phyloP scores from a whole-genome alignment of 2,888 invertebrate species.

The Nymphalis polychloros region DNA sequence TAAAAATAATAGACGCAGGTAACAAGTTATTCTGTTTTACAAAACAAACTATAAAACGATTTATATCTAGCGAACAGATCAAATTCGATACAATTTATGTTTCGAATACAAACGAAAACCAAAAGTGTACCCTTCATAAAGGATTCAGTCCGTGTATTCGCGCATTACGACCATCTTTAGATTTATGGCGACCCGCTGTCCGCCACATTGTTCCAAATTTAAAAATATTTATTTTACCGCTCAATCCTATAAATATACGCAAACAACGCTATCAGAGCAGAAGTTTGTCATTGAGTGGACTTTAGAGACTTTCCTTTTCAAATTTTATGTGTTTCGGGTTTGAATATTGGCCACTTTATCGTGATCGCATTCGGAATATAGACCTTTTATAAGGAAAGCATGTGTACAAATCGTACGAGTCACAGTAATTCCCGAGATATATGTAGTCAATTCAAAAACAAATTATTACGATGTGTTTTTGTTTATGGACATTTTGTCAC shows the following conservation, averaged over 20 bases:
- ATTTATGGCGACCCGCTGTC: slow-evolving; percentile 77
- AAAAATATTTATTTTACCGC: slow-evolving; percentile 72
- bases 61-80: slow-evolving; percentile 22
- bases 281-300: slow-evolving; percentile 51
- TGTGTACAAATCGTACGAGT: slow-evolving; percentile 22
- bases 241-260: slow-evolving; percentile 52
- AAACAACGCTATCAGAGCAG: slow-evolving; percentile 48
- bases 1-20: background rate
- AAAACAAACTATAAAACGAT: slow-evolving; percentile 18
- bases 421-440: no score
- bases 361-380: slow-evolving; percentile 36
- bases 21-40: background rate
- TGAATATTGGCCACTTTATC: slow-evolving; percentile 47
- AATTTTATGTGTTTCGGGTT: slow-evolving; percentile 55
- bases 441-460: no score
- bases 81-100: slow-evolving; percentile 51
- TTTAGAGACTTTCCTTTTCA: slow-evolving; percentile 53
- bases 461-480: no score
- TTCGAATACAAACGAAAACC: slow-evolving; percentile 54
- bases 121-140: slow-evolving; percentile 69
- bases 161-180: slow-evolving; percentile 76
- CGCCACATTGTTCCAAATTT: slow-evolving; percentile 78
- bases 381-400: slow-evolving; percentile 3
- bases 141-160: slow-evolving; percentile 73
- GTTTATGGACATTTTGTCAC: no score